Evolutionary conservation across 2,113 vertebrate genomes (phyloP), one percentile per base, ranked within the genome.

Genomic region (Prochilodus magdalenae): DNA sequence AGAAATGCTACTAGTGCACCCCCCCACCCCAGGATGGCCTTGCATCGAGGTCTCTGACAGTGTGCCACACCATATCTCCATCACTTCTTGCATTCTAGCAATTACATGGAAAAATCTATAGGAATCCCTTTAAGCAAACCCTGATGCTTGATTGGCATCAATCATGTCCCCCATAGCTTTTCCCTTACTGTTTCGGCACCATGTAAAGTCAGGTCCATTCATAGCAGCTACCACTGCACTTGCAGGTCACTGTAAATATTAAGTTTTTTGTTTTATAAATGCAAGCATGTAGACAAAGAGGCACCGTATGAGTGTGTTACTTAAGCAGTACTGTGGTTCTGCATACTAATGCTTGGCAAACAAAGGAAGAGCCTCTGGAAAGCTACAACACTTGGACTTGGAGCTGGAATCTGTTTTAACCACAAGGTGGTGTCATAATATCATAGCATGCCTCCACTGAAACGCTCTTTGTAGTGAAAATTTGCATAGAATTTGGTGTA

Each of bases 1-100:
- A 81, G 75, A 88, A 80, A 84, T 79, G 69, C 80, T 84, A 83
- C 33, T 88, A 86, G 63, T 73, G 81, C 59, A 78, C 15, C 29
- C 79, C 73, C 11, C 74, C 57, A 72, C 33, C 55, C 47, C 30
- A 71, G 40, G 60, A 85, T 55, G 73, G 70, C 83, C 69, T 60
- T 74, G 69, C 62, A 30, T 80, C 53, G 27, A 18, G 73, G 71
- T 78, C 55, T 55, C 51, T 65, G 22, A 20, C 16, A 62, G 36
- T 65, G 57, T 74, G 29, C 30, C 18, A 36, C 78, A 29, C 63
- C 22, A 33, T 51, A 55, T 82, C 13, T 51, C 5, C 63, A 20
- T 73, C 53, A 83, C 63, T 59, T 71, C 16, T 24, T 27, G 60
- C 40, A 20, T 24, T 47, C 33, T 22, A 30, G 24, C 59, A 24